Evolutionary conservation across 2,797 vertebrate species (phyloP), one percentile per base, ranked within the genome.

Genomic region (Picus viridis): DNA sequence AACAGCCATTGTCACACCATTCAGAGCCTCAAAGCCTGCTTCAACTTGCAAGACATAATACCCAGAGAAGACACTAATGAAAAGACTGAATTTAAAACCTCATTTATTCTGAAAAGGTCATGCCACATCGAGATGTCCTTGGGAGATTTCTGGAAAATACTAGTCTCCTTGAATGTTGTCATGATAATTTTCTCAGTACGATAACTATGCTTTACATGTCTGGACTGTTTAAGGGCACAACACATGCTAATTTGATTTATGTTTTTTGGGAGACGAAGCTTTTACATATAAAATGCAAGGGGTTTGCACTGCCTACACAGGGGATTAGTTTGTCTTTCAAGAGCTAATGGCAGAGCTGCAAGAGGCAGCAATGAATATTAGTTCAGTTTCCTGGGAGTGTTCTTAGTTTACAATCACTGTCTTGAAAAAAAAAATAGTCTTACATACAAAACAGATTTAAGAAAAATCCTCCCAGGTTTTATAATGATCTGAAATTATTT

Each of bases 101-200:
- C 97, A 98, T 98, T 98, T 98, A 96, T 98, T 96, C 97, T 97
- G 97, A 97, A 97, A 97, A 98, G 97, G 98, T 98, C 95, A 97
- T 96, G 97, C 96, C 97, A 97, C 97, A 96, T 97, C 97, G 96
- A 96, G 97, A 97, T 97, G 97, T 98, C 97, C 98, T 97, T 95
- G 90, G 53, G 95, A 98, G 98, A 97, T 96, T 88, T 96, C 97
- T 96, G 91, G 92, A 96, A 97, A 96, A 98, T 96, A 96, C 59
- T 86, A 91, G 81, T 84, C 87, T 96, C 95, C 97, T 97, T 97
- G 87, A 97, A 90, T 96, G 97, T 95, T 98, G 98, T 98, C 95
- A 92, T 95, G 96, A 97, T 97, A 97, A 98, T 98, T 98, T 98
- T 97, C 97, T 96, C 97, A 97, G 97, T 98, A 97, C 86, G 95